Evolutionary conservation across 2,888 invertebrate genomes (phyloP).

Genomic region (Anaspis maculata): DNA sequence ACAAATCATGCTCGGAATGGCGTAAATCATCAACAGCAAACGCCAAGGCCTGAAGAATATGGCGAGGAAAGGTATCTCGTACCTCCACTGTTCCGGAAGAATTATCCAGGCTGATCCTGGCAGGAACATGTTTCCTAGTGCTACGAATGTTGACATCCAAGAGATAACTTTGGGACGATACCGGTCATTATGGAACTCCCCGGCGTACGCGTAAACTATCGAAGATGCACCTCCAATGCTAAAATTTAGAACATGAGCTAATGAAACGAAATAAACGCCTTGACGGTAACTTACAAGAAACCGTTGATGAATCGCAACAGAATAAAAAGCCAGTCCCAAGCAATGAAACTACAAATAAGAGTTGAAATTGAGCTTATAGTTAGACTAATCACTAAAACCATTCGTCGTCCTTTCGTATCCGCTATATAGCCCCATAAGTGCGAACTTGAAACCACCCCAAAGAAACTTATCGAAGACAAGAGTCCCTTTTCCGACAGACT

Average conservation of each 20-base stretch:
- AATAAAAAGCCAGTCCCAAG: constrained; percentile 46
- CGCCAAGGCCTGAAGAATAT: constrained; percentile 38
- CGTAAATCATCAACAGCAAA: constrained; percentile 34
- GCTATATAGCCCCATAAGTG: constrained; percentile 53
- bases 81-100: constrained; percentile 32
- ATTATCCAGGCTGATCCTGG: constrained; percentile 39
- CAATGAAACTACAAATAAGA: constrained; percentile 45
- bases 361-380: constrained; percentile 43
- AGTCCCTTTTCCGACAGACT: constrained; percentile 54
- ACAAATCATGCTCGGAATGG: constrained; percentile 34
- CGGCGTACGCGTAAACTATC: constrained; percentile 45
- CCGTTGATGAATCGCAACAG: constrained; percentile 47
- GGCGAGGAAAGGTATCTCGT: constrained; percentile 44
- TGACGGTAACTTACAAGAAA: constrained; percentile 39
- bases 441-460: constrained; percentile 53
- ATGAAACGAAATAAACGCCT: not conserved
- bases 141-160: constrained; percentile 39
- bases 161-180: constrained; percentile 42
- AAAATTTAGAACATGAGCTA: constrained; percentile 8
- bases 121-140: constrained; percentile 35
- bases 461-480: constrained; percentile 56
- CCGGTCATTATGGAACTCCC: constrained; percentile 45
- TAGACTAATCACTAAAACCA: constrained; percentile 44
- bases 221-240: constrained; percentile 45
- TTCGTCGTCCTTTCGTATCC: constrained; percentile 47